phyloP scores from a whole-genome alignment of 2,113 vertebrate genomes.

The Periophthalmus modestus region DNA sequence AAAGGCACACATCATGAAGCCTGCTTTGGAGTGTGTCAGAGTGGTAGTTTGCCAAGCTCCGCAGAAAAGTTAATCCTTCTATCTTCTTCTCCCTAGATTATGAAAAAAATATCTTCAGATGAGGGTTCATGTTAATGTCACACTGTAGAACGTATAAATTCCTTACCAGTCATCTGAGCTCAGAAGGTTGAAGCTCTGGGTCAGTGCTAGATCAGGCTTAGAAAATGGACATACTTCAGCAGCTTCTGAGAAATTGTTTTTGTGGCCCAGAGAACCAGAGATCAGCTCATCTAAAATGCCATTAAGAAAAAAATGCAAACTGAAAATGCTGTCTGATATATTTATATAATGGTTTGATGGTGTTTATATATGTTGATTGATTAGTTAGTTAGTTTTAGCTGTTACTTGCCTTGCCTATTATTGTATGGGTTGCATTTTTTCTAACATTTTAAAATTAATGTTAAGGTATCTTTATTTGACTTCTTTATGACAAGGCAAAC shows the following conservation, averaged over 20 bases:
- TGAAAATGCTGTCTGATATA: conserved; percentile 3
- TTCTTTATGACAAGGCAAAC: too few relatives aligned
- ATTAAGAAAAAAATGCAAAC: conserved; percentile 24
- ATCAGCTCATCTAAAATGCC: conserved; percentile 74
- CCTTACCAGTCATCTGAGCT: conserved; percentile 89
- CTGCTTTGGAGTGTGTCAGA: conserved; percentile 78
- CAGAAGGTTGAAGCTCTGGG: conserved; percentile 83
- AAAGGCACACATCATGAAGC: conserved; percentile 88
- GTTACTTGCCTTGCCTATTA: not conserved
- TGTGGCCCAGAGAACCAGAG: conserved; percentile 58
- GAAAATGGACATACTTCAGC: conserved; percentile 80
- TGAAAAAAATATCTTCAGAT: conserved; percentile 3
- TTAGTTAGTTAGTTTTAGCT: not conserved
- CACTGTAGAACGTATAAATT: conserved; percentile 1
- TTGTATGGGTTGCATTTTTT: not conserved
- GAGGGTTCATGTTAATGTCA: not conserved
- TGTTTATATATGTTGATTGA: not conserved
- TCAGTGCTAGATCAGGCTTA: conserved; percentile 81
- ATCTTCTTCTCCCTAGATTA: conserved; percentile 93
- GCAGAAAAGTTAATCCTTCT: conserved; percentile 84
- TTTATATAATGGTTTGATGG: not conserved
- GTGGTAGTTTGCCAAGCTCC: conserved; percentile 87
- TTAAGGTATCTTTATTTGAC: too few relatives aligned
- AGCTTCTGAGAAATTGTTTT: conserved; percentile 79
- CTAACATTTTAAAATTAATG: too few relatives aligned